phyloP scores from a whole-genome alignment of 2,113 vertebrate genomes.

The Anser cygnoides region DNA sequence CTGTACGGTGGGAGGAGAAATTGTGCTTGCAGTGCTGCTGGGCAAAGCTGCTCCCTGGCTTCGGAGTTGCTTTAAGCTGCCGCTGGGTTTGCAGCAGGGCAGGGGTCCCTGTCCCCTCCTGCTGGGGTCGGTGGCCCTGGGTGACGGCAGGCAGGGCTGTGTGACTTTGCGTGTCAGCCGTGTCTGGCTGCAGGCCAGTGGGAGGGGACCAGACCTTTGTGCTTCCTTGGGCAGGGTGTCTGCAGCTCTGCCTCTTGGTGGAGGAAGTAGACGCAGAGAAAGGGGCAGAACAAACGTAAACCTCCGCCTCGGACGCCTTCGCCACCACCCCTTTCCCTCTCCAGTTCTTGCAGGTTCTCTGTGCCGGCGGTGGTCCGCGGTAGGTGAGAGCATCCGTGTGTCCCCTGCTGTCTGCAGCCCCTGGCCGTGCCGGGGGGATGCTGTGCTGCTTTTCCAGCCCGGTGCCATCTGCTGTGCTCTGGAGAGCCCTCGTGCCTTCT shows the following conservation, averaged over 20 bases:
- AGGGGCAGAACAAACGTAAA: neutral
- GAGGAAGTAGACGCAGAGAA: neutral
- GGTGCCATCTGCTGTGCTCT: no score
- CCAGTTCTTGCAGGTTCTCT: neutral
- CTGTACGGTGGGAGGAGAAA: neutral
- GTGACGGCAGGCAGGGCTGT: neutral
- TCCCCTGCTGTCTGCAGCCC: neutral
- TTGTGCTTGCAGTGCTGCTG: rapidly evolving
- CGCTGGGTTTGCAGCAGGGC: rapidly evolving
- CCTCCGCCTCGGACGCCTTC: neutral
- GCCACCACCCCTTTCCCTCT: neutral
- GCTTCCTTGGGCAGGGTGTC: rapidly evolving
- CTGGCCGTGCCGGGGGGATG: neutral
- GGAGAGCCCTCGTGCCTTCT: no score
- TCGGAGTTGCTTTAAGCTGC: neutral
- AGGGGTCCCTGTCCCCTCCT: rapidly evolving
- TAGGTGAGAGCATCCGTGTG: neutral
- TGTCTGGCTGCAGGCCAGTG: rapidly evolving
- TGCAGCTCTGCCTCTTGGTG: rapidly evolving
- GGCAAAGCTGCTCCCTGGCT: neutral
- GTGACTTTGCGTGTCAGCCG: rapidly evolving
- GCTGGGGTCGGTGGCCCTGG: rapidly evolving
- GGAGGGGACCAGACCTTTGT: rapidly evolving
- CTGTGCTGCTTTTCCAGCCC: neutral
- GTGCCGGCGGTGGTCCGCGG: neutral